Percentiles rank a stretch among this genome's conserved stretches.
These are phyloP conservation scores for Paedocypris micromegethes DNA, from an alignment of 2,797 vertebrate species.

Conservation along the genomic window DNA sequence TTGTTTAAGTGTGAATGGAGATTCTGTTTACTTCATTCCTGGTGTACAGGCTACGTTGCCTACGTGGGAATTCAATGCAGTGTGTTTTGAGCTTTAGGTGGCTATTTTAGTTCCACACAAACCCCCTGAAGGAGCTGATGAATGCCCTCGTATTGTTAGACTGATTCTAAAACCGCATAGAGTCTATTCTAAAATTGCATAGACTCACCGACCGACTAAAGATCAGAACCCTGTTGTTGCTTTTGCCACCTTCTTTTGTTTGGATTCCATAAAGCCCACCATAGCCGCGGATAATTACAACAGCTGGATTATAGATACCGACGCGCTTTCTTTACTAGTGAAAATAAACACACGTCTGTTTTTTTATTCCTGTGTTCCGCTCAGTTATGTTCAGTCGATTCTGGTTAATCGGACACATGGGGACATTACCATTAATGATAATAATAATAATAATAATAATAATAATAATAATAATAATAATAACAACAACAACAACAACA, in stretches of 20 bases:
- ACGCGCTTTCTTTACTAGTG: constrained; percentile 52
- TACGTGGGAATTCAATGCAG: constrained; percentile 3
- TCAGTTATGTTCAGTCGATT: constrained; percentile 5
- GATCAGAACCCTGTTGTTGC: constrained; percentile 14
- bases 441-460: too few relatives aligned
- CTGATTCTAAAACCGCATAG: neutral
- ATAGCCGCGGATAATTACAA: constrained; percentile 58
- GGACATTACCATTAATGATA: too few relatives aligned
- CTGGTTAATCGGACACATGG: too few relatives aligned
- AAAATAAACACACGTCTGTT: constrained; percentile 43
- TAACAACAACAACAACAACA: too few relatives aligned
- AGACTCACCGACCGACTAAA: constrained; percentile 19
- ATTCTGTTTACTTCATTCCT: neutral
- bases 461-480: too few relatives aligned
- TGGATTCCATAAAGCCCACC: constrained; percentile 52
- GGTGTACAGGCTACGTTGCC: constrained; percentile 1
- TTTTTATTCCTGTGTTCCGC: constrained; percentile 43
- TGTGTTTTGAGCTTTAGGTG: constrained; percentile 14
- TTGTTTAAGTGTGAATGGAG: constrained; percentile 23
- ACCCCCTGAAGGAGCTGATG: constrained; percentile 26
- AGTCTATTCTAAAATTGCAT: constrained; percentile 30
- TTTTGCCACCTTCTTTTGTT: constrained; percentile 39
- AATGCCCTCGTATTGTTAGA: constrained; percentile 25
- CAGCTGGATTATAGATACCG: constrained; percentile 57
- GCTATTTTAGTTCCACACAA: constrained; percentile 20